Percentiles rank a stretch among this genome's conserved stretches.
Conservation (phyloP, 2,888 invertebrate species). For the Ceramica pisi region DNA sequence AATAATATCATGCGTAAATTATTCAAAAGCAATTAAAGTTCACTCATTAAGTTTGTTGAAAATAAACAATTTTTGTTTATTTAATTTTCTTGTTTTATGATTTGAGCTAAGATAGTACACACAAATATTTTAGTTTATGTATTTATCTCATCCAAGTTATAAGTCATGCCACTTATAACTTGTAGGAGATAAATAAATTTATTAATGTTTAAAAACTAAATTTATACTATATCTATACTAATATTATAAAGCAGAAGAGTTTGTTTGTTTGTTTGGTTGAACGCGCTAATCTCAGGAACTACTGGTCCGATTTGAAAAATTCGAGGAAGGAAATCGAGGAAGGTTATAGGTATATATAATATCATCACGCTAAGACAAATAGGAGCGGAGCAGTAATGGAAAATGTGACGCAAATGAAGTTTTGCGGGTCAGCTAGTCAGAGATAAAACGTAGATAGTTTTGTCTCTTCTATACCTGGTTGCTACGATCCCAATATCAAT, state of each 20-base stretch:
- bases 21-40: constrained; percentile 50
- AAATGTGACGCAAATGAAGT: too few species aligned
- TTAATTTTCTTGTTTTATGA: constrained; percentile 5
- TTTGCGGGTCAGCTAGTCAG: too few species aligned
- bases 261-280: too few species aligned
- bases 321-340: too few species aligned
- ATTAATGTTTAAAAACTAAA: not conserved
- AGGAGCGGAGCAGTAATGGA: too few species aligned
- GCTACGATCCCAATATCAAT: constrained; percentile 26
- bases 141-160: too few species aligned
- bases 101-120: constrained; percentile 11
- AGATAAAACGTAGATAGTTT: not conserved
- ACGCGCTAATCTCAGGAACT: too few species aligned
- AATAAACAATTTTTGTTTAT: constrained; percentile 33
- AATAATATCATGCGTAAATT: constrained; percentile 41
- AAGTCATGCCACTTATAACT: not conserved
- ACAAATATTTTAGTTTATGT: not conserved
- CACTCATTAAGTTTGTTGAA: constrained; percentile 40
- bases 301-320: too few species aligned
- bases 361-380: too few species aligned
- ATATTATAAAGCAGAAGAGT: too few species aligned
- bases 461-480: not conserved
- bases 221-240: too few species aligned
- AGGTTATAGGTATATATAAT: too few species aligned
- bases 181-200: not conserved